A percentile compares a stretch with the other conserved stretches of the same genome.
Conservation (phyloP, 2,888 invertebrate species). For the Phaedon cochleariae region DNA sequence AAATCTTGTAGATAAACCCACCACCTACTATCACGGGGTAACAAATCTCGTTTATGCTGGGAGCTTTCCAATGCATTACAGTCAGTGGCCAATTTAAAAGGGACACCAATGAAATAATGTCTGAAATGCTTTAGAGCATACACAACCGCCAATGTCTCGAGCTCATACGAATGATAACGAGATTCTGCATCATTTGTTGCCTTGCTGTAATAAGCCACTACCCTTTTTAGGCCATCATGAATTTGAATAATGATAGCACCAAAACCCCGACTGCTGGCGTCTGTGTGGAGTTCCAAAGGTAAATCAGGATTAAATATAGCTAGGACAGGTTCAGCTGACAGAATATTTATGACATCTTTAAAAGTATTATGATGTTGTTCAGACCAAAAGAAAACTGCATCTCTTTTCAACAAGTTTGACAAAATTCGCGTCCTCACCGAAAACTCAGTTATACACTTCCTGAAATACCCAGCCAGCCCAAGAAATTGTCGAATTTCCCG, state of each 20-base stretch:
- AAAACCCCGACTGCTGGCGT: slow-evolving; percentile 28
- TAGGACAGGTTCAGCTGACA: slow-evolving; percentile 30
- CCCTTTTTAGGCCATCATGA: slow-evolving; percentile 18
- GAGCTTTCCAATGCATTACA: slow-evolving; percentile 49
- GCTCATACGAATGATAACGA: slow-evolving; percentile 48
- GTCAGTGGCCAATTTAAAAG: slow-evolving; percentile 50
- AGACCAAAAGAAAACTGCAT: slow-evolving; percentile 29
- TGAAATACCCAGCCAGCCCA: too few species aligned
- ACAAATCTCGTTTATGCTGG: slow-evolving; percentile 45
- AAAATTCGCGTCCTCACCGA: too few species aligned
- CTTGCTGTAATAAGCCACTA: slow-evolving; percentile 26
- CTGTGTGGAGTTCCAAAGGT: background rate
- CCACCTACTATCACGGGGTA: slow-evolving; percentile 50
- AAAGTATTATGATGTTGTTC: slow-evolving; percentile 26
- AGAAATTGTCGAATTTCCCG: too few species aligned
- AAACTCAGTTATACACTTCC: too few species aligned
- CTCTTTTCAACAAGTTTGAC: too few species aligned
- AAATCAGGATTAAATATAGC: slow-evolving; percentile 24
- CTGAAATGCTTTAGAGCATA: slow-evolving; percentile 45
- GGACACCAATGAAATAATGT: slow-evolving; percentile 43
- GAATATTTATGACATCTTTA: slow-evolving; percentile 15
- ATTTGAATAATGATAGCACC: slow-evolving; percentile 35
- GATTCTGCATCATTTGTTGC: slow-evolving; percentile 43
- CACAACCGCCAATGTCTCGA: slow-evolving; percentile 52
- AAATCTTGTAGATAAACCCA: slow-evolving; percentile 43